Evolutionary conservation across 1,140 invertebrate species (phyloP), one percentile per base, ranked within the genome.

Genomic region (Manduca sexta): DNA sequence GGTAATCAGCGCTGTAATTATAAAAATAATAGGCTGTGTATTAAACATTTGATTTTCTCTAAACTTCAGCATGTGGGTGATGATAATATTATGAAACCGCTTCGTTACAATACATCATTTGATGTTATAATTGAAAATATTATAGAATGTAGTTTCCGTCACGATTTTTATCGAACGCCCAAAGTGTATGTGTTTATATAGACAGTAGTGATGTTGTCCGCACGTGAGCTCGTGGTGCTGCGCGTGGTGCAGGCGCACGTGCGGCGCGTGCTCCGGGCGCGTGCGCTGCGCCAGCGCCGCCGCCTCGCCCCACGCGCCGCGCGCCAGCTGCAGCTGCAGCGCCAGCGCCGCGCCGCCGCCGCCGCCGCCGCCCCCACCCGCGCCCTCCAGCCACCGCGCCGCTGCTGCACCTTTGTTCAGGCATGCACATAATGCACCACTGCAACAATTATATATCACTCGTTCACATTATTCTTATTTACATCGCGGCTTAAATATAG

Each of bases 211-310:
- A 3, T 3, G 2, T 21, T 7, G 21, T 21, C 10, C 34, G 86
- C 79, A 96, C 92, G 92, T 95, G 70, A 99, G 96, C 87, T 99
- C 98, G 34, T 99, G 86, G 74, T 99, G 97, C 68, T 96, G 92
- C 1, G 97, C 98, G 78, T 98, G 98, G 81, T 98, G 95, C 46
- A 92, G 88, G 1, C 95, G 93, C 56, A 99, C 95, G 55, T 89
- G 92, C 1, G 96, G 94, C 47, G 98, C 93, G 74, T 96, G 92
- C n/a, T 92, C 89, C 0, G 95, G 94, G 29, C 94, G 94, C 39
- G 29, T 13, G 42, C 11, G 21, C 21, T 7, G 12, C 4, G 97
- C 88, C 71, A 90, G 92, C 67, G 92, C 92, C 0, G 98, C 98
- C 46, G 99, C 83, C 72, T 93, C 91, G 62, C 98, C 98, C 98